Evolutionary conservation across 2,888 invertebrate genomes (phyloP).

Genomic region (Cataglyphis albicans): DNA sequence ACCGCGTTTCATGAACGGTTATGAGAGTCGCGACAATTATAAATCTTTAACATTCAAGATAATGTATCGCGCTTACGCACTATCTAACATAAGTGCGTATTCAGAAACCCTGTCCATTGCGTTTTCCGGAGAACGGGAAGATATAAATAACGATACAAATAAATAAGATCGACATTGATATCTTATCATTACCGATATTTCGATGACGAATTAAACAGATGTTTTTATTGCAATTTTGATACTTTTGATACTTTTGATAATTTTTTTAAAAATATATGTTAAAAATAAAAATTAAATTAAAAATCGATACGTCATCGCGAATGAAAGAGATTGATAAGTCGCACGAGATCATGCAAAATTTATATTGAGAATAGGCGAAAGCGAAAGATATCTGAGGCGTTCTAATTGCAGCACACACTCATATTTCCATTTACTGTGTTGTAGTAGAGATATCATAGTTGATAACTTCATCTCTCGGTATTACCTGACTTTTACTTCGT

Average conservation of each 20-base stretch:
- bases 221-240: not conserved
- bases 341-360: conserved; percentile 21
- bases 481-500: conserved; percentile 29
- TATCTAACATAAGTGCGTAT: not conserved
- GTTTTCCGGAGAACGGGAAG: not conserved
- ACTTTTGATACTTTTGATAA: no score
- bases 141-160: not conserved
- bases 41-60: not conserved
- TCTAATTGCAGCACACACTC: conserved; percentile 27
- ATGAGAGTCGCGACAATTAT: not conserved
- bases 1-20: not conserved
- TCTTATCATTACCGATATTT: not conserved
- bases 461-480: conserved; percentile 45
- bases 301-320: not conserved
- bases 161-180: not conserved
- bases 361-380: conserved; percentile 25
- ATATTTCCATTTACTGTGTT: conserved; percentile 16
- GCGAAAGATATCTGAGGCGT: conserved; percentile 31
- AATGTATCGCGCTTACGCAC: not conserved
- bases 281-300: no score
- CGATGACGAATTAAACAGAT: not conserved
- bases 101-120: not conserved
- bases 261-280: not conserved
- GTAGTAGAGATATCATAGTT: conserved; percentile 41
- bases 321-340: conserved; percentile 38